These are phyloP conservation scores for Tigriopus californicus DNA, from an alignment of 2,888 invertebrate species.

Conservation along the genomic window DNA sequence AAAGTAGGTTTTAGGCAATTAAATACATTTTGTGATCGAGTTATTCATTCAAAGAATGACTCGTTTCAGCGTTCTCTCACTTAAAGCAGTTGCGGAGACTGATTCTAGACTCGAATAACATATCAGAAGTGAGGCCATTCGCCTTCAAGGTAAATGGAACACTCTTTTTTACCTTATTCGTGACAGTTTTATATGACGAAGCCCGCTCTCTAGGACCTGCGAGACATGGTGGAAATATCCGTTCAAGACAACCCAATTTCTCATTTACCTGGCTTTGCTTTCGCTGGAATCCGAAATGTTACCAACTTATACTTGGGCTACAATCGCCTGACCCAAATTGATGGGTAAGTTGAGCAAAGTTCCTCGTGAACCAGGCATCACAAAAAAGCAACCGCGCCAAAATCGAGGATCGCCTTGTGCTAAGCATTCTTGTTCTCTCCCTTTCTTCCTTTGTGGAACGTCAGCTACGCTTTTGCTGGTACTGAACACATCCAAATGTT, in stretches of 20 bases:
- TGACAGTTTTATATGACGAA: background rate
- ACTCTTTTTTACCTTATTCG: background rate
- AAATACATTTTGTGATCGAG: background rate
- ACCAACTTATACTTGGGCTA: background rate
- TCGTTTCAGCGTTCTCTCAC: background rate
- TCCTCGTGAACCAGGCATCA: no score
- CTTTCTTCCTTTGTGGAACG: no score
- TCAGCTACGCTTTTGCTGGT: background rate
- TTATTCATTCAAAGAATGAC: background rate
- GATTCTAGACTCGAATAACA: conserved; percentile 8
- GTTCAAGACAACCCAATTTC: background rate
- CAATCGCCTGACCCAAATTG: conserved; percentile 4
- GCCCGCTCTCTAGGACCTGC: background rate
- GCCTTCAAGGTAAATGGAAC: conserved; percentile 5
- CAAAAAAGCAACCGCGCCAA: no score
- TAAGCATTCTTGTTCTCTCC: no score
- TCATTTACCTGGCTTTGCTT: background rate
- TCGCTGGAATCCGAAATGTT: conserved; percentile 3
- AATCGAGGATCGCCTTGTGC: no score
- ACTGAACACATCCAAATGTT: conserved; percentile 3
- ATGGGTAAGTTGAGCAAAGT: background rate
- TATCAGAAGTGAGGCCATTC: background rate
- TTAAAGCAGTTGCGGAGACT: conserved; percentile 1
- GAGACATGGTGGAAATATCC: conserved; percentile 10
- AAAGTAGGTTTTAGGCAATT: background rate